These are phyloP conservation scores for Tyto alba DNA, from an alignment of 2,113 vertebrate genomes.

Conservation along the genomic window DNA sequence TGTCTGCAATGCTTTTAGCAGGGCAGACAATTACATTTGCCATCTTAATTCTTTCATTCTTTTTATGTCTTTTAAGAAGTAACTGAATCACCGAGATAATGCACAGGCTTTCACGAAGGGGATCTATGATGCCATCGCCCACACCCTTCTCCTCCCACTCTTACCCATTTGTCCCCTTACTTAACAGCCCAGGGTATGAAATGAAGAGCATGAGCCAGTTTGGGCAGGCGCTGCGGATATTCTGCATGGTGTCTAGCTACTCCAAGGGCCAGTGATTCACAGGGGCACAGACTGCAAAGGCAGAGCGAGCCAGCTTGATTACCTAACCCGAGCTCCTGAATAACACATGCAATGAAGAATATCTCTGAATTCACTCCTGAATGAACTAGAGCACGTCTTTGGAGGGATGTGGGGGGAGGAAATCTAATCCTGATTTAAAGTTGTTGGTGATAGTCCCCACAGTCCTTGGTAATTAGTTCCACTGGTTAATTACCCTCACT, in stretches of 20 bases:
- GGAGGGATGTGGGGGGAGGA: background rate
- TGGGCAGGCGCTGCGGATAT: background rate
- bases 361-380: background rate
- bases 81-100: background rate
- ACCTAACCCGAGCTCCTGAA: background rate
- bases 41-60: slow-evolving; percentile 11
- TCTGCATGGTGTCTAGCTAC: fast-evolving
- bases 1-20: slow-evolving; percentile 18
- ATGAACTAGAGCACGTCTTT: background rate
- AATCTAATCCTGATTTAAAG: slow-evolving; percentile 36
- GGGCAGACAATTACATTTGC: slow-evolving; percentile 21
- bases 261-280: background rate
- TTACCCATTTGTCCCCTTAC: background rate
- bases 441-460: slow-evolving; percentile 39
- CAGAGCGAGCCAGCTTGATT: background rate
- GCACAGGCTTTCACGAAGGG: background rate
- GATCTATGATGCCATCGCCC: background rate
- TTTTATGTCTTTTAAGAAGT: background rate
- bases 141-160: background rate
- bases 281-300: background rate
- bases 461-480: slow-evolving; percentile 57
- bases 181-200: background rate
- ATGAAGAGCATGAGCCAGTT: background rate
- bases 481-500: slow-evolving; percentile 58
- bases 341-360: background rate